Percentiles rank a stretch among this genome's conserved stretches.
Evolutionary conservation across 2,888 invertebrate genomes (phyloP).

Genomic region (Eupithecia exiguata): DNA sequence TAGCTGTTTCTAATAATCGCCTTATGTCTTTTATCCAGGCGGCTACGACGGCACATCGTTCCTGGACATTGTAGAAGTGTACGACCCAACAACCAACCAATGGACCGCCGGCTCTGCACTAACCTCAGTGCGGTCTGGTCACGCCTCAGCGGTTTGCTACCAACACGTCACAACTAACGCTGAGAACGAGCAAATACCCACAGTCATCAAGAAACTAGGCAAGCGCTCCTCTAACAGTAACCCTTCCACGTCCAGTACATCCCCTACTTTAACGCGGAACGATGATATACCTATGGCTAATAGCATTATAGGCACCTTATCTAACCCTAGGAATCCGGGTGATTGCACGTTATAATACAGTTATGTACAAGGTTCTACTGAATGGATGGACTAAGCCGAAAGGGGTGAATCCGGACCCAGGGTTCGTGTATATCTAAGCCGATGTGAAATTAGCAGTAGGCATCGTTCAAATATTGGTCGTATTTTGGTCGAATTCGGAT

Average conservation of each 20-base stretch:
- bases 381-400: background rate
- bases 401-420: background rate
- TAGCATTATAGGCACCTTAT: conserved; percentile 73
- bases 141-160: conserved; percentile 95
- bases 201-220: conserved; percentile 52
- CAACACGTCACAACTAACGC: conserved; percentile 85
- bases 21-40: conserved; percentile 79
- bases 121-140: conserved; percentile 94
- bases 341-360: conserved; percentile 38
- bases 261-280: conserved; percentile 43
- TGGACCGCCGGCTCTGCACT: conserved; percentile 92
- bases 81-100: conserved; percentile 89
- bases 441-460: background rate
- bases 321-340: conserved; percentile 56
- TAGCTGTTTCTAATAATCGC: background rate
- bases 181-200: conserved; percentile 52
- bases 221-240: conserved; percentile 47
- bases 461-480: background rate
- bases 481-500: background rate
- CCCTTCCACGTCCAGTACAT: conserved; percentile 37
- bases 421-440: background rate
- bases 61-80: conserved; percentile 93
- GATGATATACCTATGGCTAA: conserved; percentile 71
- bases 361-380: background rate
- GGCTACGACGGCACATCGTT: conserved; percentile 95